Percentiles rank a stretch among this genome's conserved stretches.
These are phyloP conservation scores for Labia minor DNA, from an alignment of 2,888 invertebrate genomes.

Conservation along the genomic window DNA sequence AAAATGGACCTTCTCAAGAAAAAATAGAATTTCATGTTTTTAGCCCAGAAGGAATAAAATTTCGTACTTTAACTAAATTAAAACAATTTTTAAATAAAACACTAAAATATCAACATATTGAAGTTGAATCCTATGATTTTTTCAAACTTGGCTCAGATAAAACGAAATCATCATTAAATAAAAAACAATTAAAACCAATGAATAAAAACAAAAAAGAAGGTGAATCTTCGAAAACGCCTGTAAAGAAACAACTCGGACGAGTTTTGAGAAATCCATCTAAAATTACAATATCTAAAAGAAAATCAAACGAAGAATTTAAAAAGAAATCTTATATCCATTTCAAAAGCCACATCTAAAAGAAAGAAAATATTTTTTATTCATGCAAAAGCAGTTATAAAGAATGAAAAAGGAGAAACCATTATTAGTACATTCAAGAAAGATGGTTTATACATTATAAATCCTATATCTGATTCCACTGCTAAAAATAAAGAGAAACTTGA, in stretches of 20 bases:
- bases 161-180: background rate
- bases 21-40: background rate
- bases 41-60: background rate
- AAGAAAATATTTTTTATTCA: too few species aligned
- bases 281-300: background rate
- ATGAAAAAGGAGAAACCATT: too few species aligned
- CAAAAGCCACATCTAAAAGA: too few species aligned
- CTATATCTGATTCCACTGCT: too few species aligned
- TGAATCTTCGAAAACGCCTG: background rate
- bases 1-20: background rate
- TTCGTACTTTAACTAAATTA: background rate
- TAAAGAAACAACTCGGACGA: background rate
- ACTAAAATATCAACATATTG: background rate
- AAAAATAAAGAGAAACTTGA: too few species aligned
- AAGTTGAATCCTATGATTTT: background rate
- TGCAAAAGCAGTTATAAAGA: too few species aligned
- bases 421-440: too few species aligned
- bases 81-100: constrained; percentile 13
- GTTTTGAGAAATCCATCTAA: background rate
- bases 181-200: background rate
- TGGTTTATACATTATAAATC: too few species aligned
- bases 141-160: background rate
- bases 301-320: background rate
- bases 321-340: background rate
- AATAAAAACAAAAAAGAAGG: background rate